Evolutionary conservation across 2,113 vertebrate species (phyloP).

Genomic region (Engraulis encrasicolus): DNA sequence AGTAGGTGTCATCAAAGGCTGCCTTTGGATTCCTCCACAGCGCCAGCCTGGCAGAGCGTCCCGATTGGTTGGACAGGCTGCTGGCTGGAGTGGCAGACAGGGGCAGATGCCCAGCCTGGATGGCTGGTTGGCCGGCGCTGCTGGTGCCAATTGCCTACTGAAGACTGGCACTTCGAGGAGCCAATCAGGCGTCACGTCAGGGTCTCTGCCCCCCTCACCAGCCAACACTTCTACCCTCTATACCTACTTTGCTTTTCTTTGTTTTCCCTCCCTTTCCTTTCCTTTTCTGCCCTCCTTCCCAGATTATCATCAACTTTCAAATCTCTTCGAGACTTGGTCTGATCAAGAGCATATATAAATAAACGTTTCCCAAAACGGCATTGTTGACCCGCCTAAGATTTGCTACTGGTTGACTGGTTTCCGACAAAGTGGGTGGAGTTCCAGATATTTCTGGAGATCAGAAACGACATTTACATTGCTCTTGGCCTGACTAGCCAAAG

Average conservation of each 20-base stretch:
- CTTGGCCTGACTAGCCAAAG: too few relatives aligned
- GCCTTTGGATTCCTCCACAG: neutral
- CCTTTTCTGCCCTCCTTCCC: neutral
- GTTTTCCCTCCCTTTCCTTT: too few relatives aligned
- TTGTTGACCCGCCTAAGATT: too few relatives aligned
- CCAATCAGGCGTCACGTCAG: neutral
- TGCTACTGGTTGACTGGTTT: too few relatives aligned
- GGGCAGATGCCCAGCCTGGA: neutral
- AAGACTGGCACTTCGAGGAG: neutral
- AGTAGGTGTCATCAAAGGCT: neutral
- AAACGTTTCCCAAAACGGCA: too few relatives aligned
- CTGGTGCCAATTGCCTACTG: neutral
- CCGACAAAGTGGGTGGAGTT: too few relatives aligned
- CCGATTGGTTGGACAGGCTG: neutral
- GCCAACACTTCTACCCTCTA: neutral
- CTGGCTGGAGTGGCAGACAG: neutral
- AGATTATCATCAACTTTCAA: too few relatives aligned
- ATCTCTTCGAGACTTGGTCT: too few relatives aligned
- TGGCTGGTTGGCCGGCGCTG: neutral
- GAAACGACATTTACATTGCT: too few relatives aligned
- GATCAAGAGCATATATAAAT: too few relatives aligned
- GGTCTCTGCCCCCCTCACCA: neutral
- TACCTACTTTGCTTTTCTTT: too few relatives aligned
- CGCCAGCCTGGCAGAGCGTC: neutral
- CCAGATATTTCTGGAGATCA: too few relatives aligned